These are phyloP conservation scores for Microplitis manilae DNA, from an alignment of 2,888 invertebrate genomes.

Conservation along the genomic window DNA sequence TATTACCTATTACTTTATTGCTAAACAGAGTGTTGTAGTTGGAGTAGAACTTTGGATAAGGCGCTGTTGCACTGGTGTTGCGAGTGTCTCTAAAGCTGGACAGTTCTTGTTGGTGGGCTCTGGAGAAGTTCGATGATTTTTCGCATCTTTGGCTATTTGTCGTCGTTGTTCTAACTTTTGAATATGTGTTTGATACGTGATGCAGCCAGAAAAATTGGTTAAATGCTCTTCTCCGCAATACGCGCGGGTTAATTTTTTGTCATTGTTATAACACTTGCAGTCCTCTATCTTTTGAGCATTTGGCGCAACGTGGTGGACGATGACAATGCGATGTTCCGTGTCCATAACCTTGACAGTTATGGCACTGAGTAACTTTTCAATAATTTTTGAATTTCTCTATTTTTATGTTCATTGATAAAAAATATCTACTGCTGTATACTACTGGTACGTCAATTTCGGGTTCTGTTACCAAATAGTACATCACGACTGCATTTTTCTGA, in stretches of 20 bases:
- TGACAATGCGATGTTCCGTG: slow-evolving; percentile 52
- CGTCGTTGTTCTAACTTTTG: too few relatives aligned
- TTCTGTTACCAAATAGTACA: background rate
- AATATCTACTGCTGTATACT: background rate
- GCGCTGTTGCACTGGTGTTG: too few relatives aligned
- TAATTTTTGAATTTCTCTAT: slow-evolving; percentile 44
- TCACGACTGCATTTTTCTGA: too few relatives aligned
- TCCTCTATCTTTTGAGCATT: slow-evolving; percentile 46
- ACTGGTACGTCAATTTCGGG: background rate
- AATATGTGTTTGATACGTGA: slow-evolving; percentile 38
- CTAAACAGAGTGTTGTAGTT: too few relatives aligned
- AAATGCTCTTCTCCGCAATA: slow-evolving; percentile 53
- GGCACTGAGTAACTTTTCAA: slow-evolving; percentile 51
- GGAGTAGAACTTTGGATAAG: too few relatives aligned
- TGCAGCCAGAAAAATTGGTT: slow-evolving; percentile 43
- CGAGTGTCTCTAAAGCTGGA: too few relatives aligned
- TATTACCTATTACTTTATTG: background rate
- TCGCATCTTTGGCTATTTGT: too few relatives aligned
- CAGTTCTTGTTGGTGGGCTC: too few relatives aligned
- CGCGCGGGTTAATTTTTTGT: background rate
- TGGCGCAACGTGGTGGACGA: slow-evolving; percentile 45
- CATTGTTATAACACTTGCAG: slow-evolving; percentile 32
- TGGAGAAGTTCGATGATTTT: too few relatives aligned
- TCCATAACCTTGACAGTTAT: slow-evolving; percentile 54
- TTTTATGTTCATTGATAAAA: background rate